These are phyloP conservation scores for Oligia strigilis DNA, from an alignment of 2,888 invertebrate genomes.

Conservation along the genomic window DNA sequence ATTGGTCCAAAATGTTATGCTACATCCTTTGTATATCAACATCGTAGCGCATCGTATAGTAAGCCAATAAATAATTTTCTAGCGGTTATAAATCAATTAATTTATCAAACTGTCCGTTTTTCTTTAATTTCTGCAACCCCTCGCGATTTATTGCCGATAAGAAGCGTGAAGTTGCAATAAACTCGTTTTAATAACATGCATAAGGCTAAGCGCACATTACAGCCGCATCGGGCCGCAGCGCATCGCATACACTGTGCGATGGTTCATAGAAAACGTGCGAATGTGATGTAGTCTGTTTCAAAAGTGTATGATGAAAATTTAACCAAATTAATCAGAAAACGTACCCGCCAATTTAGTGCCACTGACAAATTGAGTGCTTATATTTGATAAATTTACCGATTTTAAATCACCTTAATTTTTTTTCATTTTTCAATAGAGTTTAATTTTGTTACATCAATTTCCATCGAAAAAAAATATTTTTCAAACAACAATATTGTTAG, in stretches of 20 bases:
- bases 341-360: too few relatives aligned
- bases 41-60: conserved; percentile 1
- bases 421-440: too few relatives aligned
- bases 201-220: conserved; percentile 2
- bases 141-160: conserved; percentile 43
- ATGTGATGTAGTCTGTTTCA: not conserved
- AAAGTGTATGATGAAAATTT: too few relatives aligned
- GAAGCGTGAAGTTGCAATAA: conserved; percentile 46
- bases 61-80: conserved; percentile 3
- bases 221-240: not conserved
- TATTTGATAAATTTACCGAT: too few relatives aligned
- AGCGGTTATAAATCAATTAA: conserved; percentile 22
- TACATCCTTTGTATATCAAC: conserved; percentile 21
- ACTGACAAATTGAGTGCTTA: too few relatives aligned
- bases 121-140: conserved; percentile 21
- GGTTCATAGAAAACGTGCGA: not conserved
- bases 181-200: conserved; percentile 25
- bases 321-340: too few relatives aligned
- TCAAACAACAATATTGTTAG: too few relatives aligned
- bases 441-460: too few relatives aligned
- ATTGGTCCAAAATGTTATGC: not conserved
- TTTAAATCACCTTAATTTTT: too few relatives aligned
- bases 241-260: not conserved
- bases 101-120: conserved; percentile 19
- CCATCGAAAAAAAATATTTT: too few relatives aligned